Conservation (phyloP, 2,797 vertebrate species). For the Neoniphon sammara region DNA sequence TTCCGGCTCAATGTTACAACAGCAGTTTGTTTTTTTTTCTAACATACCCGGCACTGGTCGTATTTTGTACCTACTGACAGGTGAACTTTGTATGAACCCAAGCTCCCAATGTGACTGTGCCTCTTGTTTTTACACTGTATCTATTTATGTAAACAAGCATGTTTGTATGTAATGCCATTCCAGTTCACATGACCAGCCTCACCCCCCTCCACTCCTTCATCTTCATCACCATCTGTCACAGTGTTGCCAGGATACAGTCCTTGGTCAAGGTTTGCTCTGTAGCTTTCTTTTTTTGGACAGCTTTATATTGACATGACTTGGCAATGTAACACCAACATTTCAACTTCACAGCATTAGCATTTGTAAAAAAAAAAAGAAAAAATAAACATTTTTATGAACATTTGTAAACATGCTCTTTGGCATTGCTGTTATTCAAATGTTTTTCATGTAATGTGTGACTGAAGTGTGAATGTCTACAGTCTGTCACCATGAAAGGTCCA, state of each 20-base stretch:
- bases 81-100: constrained; percentile 66
- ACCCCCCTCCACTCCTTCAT: background rate
- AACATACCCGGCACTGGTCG: constrained; percentile 35
- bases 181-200: constrained; percentile 52
- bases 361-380: constrained; percentile 71
- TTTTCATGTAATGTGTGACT: no score
- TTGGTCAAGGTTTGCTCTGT: constrained; percentile 21
- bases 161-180: constrained; percentile 66
- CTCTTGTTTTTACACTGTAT: constrained; percentile 81
- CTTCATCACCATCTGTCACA: constrained; percentile 51
- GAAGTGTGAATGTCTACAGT: background rate
- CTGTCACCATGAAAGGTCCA: background rate
- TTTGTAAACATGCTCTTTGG: constrained; percentile 69
- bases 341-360: constrained; percentile 62
- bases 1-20: constrained; percentile 6
- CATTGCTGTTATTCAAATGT: constrained; percentile 1
- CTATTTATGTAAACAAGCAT: constrained; percentile 77
- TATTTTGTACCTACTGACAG: constrained; percentile 59
- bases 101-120: constrained; percentile 74
- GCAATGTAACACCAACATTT: constrained; percentile 63
- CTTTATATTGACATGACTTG: constrained; percentile 57
- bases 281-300: constrained; percentile 25
- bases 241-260: constrained; percentile 59
- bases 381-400: constrained; percentile 78
- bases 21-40: constrained; percentile 15